phyloP scores from a whole-genome alignment of 2,797 vertebrate species.

The Falco peregrinus region DNA sequence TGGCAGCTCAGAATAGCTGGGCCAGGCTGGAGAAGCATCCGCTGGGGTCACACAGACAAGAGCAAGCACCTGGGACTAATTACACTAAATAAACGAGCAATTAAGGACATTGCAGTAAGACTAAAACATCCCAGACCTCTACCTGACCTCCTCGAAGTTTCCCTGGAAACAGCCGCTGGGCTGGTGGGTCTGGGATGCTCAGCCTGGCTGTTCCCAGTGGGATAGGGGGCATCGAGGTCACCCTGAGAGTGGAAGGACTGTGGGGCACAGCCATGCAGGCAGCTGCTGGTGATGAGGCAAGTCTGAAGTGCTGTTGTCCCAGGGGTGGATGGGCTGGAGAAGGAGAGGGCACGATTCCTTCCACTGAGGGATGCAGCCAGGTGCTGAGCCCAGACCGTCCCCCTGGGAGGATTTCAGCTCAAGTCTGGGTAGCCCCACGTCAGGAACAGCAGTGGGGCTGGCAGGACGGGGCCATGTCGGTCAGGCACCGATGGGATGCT shows the following conservation, averaged over 20 bases:
- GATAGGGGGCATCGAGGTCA: neutral
- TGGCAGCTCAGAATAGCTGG: slow-evolving; percentile 25
- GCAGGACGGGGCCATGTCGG: rapidly evolving
- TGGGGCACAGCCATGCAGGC: neutral
- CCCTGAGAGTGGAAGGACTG: neutral
- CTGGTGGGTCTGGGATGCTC: neutral
- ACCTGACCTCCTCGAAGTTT: slow-evolving; percentile 17
- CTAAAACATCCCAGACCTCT: slow-evolving; percentile 32
- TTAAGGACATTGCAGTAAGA: slow-evolving; percentile 67
- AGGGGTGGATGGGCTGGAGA: neutral
- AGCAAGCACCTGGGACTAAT: slow-evolving; percentile 72
- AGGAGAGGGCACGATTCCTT: neutral
- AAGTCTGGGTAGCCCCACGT: neutral
- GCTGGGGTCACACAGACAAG: slow-evolving; percentile 47
- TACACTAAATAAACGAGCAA: slow-evolving; percentile 75
- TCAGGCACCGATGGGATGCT: neutral
- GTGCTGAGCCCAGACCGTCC: rapidly evolving
- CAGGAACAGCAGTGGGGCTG: neutral
- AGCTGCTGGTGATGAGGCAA: neutral
- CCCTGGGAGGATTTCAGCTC: neutral
- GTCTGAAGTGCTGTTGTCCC: neutral
- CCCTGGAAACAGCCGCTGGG: slow-evolving; percentile 34
- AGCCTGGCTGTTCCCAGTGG: neutral
- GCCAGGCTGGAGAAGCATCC: neutral
- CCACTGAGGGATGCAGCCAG: rapidly evolving